Evolutionary conservation across 2,113 vertebrate genomes (phyloP).

Genomic region (Phaethon lepturus): DNA sequence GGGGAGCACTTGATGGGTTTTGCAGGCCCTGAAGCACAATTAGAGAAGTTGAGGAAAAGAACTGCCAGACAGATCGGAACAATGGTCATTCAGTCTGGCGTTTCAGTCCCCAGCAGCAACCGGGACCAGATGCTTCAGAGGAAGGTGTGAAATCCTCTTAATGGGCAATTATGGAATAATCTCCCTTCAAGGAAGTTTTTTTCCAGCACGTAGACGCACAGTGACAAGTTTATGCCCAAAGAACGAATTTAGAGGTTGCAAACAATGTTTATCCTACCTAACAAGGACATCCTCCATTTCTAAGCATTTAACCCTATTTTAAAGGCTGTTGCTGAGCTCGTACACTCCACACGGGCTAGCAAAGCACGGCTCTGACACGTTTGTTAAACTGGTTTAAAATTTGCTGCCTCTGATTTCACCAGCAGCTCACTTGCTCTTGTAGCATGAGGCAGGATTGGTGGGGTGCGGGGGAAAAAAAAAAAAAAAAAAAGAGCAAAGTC

Average conservation of each 20-base stretch:
- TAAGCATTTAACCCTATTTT: neutral
- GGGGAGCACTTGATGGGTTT: neutral
- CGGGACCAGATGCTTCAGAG: neutral
- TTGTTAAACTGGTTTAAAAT: neutral
- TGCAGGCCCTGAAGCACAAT: neutral
- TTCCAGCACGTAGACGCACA: neutral
- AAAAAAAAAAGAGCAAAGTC: neutral
- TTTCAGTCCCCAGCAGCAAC: neutral
- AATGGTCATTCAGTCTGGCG: neutral
- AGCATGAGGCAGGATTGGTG: neutral
- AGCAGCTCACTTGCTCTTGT: neutral
- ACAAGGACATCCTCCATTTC: neutral
- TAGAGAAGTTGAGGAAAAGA: neutral
- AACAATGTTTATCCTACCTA: neutral
- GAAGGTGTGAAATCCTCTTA: slow-evolving; percentile 49
- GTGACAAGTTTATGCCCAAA: neutral
- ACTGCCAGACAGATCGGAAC: neutral
- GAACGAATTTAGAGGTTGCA: neutral
- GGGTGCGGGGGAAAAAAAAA: no score
- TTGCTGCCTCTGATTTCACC: neutral
- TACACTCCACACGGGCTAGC: neutral
- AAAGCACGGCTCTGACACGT: neutral
- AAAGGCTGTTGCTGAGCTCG: neutral
- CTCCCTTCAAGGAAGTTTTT: neutral
- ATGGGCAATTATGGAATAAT: neutral